A percentile compares a stretch with the other conserved stretches of the same genome.
phyloP scores from a whole-genome alignment of 2,888 invertebrate genomes.

The Lydus trimaculatus region DNA sequence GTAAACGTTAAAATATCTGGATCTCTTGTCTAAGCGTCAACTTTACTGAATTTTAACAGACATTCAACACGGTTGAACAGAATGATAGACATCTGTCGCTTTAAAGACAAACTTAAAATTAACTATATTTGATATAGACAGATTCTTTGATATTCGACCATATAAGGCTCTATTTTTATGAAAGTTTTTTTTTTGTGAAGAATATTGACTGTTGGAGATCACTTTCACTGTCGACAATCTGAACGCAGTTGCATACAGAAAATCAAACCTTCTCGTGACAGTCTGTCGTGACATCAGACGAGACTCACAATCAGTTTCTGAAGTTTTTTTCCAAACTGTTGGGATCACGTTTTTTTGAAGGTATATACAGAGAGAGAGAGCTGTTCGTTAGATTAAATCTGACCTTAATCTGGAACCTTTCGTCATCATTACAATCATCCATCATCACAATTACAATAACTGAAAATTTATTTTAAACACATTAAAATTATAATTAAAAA shows the following conservation, averaged over 20 bases:
- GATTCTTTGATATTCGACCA: slow-evolving; percentile 16
- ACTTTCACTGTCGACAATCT: slow-evolving; percentile 22
- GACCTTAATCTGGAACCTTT: neutral
- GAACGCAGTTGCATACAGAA: slow-evolving; percentile 17
- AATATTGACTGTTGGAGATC: slow-evolving; percentile 8
- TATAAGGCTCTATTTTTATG: too few species aligned
- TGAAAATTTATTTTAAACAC: too few species aligned
- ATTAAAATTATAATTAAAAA: too few species aligned
- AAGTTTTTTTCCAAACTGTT: slow-evolving; percentile 14
- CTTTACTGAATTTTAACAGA: too few species aligned
- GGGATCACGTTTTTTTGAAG: slow-evolving; percentile 23
- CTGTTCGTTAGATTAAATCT: neutral
- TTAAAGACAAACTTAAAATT: slow-evolving; percentile 37
- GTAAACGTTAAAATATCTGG: slow-evolving; percentile 16
- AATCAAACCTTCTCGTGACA: slow-evolving; percentile 23
- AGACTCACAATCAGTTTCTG: slow-evolving; percentile 19
- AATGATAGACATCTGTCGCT: slow-evolving; percentile 45
- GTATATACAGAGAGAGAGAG: neutral
- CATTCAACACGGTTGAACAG: slow-evolving; percentile 48
- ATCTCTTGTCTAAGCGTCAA: slow-evolving; percentile 31
- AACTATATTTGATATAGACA: slow-evolving; percentile 50
- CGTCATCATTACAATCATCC: neutral
- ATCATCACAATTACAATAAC: neutral
- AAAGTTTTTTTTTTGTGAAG: too few species aligned
- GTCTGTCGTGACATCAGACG: slow-evolving; percentile 24